These are phyloP conservation scores for Xylota segnis DNA, from an alignment of 2,888 invertebrate species.

Conservation along the genomic window DNA sequence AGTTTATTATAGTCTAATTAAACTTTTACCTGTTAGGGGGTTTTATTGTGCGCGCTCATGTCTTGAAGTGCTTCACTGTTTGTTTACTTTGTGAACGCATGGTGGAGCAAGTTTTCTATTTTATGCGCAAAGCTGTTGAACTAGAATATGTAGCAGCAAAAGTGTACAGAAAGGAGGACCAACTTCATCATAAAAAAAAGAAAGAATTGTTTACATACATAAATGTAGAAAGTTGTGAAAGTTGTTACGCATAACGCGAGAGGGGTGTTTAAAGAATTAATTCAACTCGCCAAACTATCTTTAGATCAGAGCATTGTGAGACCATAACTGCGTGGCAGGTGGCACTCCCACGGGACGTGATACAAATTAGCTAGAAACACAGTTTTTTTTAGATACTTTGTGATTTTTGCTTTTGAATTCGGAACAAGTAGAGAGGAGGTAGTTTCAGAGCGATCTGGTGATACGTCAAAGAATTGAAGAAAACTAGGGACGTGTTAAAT, in stretches of 20 bases:
- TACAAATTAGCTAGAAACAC: background rate
- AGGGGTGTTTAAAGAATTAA: slow-evolving; percentile 2
- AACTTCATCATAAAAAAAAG: background rate
- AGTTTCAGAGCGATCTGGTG: too few relatives aligned
- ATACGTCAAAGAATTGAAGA: too few relatives aligned
- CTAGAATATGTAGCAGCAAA: background rate
- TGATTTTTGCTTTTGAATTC: too few relatives aligned
- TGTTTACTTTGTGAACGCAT: slow-evolving; percentile 9
- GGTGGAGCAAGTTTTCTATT: slow-evolving; percentile 7
- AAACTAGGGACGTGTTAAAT: too few relatives aligned
- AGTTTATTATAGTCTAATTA: slow-evolving; percentile 16
- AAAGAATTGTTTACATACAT: background rate
- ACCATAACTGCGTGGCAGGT: too few relatives aligned
- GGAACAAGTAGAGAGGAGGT: too few relatives aligned
- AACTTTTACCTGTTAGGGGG: slow-evolving; percentile 5
- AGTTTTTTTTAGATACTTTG: too few relatives aligned
- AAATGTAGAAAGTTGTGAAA: slow-evolving; percentile 19
- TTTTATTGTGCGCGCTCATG: background rate
- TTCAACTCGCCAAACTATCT: background rate
- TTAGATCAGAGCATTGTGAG: background rate
- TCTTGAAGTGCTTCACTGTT: slow-evolving; percentile 1
- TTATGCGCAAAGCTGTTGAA: background rate
- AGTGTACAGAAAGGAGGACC: too few relatives aligned
- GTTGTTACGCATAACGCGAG: background rate
- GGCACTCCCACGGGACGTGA: background rate